Conservation (phyloP, 2,797 vertebrate genomes). For the Pyrocephalus nanus region DNA sequence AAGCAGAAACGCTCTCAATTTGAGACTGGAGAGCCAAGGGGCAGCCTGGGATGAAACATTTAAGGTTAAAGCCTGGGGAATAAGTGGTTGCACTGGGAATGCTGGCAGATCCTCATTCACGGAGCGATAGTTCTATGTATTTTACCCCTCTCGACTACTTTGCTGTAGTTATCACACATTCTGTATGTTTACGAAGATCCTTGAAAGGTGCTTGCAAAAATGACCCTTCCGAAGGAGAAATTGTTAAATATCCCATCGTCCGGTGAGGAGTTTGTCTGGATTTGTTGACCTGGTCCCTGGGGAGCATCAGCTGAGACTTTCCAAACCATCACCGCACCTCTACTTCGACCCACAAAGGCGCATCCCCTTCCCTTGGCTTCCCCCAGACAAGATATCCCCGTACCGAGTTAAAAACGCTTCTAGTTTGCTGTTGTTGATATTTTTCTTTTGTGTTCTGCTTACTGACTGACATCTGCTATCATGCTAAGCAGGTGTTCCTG, state of each 20-base stretch:
- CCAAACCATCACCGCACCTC: background rate
- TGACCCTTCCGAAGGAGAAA: background rate
- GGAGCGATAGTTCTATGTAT: background rate
- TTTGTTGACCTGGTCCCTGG: background rate
- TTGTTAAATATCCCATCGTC: background rate
- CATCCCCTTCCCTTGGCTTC: constrained; percentile 32
- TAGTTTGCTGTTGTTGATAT: constrained; percentile 78
- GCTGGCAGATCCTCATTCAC: background rate
- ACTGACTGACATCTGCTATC: constrained; percentile 99
- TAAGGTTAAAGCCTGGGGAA: constrained; percentile 12
- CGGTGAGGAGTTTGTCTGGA: background rate
- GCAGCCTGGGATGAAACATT: background rate
- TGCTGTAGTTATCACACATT: background rate
- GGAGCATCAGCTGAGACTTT: background rate
- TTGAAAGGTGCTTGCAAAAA: background rate
- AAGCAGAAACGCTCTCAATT: background rate
- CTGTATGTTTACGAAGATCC: background rate
- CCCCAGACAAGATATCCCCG: constrained; percentile 45
- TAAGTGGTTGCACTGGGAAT: background rate
- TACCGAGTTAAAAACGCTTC: constrained; percentile 62
- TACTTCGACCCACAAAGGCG: background rate
- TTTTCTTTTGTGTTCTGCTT: constrained; percentile 89
- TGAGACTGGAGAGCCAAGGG: constrained; percentile 19
- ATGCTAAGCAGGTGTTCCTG: constrained; percentile 99
- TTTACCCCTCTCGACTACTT: background rate